These are phyloP conservation scores for Ennomos erosarius DNA, from an alignment of 2,888 invertebrate genomes.

Conservation along the genomic window DNA sequence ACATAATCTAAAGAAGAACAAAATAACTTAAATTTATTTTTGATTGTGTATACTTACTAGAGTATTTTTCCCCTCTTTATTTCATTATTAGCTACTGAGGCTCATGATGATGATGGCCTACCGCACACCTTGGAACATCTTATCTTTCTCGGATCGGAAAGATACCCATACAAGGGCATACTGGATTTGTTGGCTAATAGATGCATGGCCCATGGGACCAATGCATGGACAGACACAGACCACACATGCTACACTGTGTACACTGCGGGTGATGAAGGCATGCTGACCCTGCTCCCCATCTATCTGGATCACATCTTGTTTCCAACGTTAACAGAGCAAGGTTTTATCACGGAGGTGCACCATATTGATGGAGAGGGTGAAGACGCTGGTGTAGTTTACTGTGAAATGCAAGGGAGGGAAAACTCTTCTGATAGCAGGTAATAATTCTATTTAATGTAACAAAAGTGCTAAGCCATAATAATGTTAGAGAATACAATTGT, in stretches of 20 bases:
- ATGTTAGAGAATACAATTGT: no score
- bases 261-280: slow-evolving; percentile 93
- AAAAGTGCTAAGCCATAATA: no score
- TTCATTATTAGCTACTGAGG: slow-evolving; percentile 90
- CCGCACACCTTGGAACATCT: slow-evolving; percentile 97
- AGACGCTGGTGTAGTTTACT: slow-evolving; percentile 97
- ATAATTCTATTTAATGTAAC: slow-evolving; percentile 15
- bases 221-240: slow-evolving; percentile 95
- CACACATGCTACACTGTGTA: slow-evolving; percentile 96
- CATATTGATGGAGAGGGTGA: slow-evolving; percentile 95
- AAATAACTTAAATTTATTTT: no score
- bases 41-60: no score
- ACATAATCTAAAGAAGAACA: no score
- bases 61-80: not conserved
- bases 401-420: slow-evolving; percentile 96
- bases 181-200: slow-evolving; percentile 95
- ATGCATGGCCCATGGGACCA: slow-evolving; percentile 95
- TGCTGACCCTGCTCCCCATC: slow-evolving; percentile 94
- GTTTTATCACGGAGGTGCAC: slow-evolving; percentile 95
- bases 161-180: slow-evolving; percentile 95
- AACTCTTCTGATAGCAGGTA: slow-evolving; percentile 90
- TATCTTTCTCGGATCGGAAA: slow-evolving; percentile 95
- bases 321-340: slow-evolving; percentile 92
- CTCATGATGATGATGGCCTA: slow-evolving; percentile 95
- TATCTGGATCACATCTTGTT: slow-evolving; percentile 96